phyloP scores from a whole-genome alignment of 2,113 vertebrate species.

The Ctenodactylus gundi region DNA sequence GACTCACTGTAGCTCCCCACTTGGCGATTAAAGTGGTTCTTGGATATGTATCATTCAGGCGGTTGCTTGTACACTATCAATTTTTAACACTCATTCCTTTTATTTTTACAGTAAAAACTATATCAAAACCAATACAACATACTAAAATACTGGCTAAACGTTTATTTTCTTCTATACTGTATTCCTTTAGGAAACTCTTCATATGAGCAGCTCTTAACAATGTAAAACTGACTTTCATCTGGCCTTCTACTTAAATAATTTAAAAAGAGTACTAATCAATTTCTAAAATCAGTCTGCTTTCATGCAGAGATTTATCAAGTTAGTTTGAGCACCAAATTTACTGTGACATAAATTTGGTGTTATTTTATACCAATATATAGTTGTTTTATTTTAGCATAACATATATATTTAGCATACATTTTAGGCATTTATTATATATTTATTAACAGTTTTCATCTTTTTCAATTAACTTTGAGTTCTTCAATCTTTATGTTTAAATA shows the following conservation, averaged over 20 bases:
- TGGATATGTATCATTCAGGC: not conserved
- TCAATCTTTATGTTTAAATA: no score
- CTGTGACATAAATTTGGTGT: not conserved
- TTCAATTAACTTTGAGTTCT: not conserved
- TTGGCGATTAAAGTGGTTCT: not conserved
- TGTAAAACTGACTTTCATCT: not conserved
- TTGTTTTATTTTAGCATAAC: no score
- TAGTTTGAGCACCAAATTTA: not conserved
- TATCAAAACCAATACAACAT: not conserved
- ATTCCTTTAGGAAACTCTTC: not conserved
- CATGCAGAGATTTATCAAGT: not conserved
- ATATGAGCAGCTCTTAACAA: not conserved
- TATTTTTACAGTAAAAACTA: not conserved
- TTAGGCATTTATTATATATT: not conserved
- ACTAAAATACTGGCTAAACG: not conserved
- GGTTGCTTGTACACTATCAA: not conserved
- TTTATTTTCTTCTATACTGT: not conserved
- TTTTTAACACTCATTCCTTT: not conserved
- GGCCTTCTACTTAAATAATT: not conserved
- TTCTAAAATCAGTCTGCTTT: not conserved
- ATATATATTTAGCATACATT: no score
- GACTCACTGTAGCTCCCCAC: not conserved
- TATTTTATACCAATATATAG: no score
- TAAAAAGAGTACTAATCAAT: not conserved
- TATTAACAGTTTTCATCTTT: not conserved